phyloP scores from a whole-genome alignment of 2,888 invertebrate species.

The Ceraclea dissimilis region DNA sequence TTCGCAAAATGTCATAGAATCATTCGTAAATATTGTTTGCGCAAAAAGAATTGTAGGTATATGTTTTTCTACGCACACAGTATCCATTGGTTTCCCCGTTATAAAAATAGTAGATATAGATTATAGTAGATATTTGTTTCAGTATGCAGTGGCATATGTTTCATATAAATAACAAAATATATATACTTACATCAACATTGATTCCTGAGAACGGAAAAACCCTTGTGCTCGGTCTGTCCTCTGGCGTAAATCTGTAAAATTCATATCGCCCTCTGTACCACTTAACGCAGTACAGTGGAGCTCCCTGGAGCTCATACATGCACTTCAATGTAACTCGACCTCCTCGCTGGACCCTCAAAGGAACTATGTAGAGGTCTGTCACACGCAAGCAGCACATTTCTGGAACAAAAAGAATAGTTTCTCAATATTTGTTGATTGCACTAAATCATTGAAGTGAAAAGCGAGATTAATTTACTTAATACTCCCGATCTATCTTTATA shows the following conservation, averaged over 20 bases:
- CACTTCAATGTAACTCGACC: conserved; percentile 53
- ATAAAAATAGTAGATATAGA: too few species aligned
- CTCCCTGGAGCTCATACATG: conserved; percentile 56
- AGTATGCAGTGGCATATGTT: too few species aligned
- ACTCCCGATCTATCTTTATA: too few species aligned
- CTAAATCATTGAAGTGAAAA: too few species aligned
- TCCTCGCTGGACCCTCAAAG: conserved; percentile 53
- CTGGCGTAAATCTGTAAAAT: conserved; percentile 59
- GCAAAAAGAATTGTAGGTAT: too few species aligned
- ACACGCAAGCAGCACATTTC: conserved; percentile 20
- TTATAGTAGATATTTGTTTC: too few species aligned
- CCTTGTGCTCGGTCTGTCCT: conserved; percentile 56
- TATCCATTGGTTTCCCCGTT: too few species aligned
- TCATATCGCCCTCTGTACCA: conserved; percentile 63
- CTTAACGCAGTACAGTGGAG: conserved; percentile 60
- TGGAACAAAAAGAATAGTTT: conserved; percentile 8
- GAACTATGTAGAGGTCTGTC: conserved; percentile 44
- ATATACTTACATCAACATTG: conserved; percentile 58
- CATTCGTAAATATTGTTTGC: too few species aligned
- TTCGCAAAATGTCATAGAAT: too few species aligned
- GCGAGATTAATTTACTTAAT: too few species aligned
- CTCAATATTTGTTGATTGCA: background rate
- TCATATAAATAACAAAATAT: too few species aligned
- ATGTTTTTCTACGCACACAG: too few species aligned
- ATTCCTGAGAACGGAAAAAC: conserved; percentile 60